Evolutionary conservation across 2,113 vertebrate species (phyloP).

Genomic region (Zosterops japonicus): DNA sequence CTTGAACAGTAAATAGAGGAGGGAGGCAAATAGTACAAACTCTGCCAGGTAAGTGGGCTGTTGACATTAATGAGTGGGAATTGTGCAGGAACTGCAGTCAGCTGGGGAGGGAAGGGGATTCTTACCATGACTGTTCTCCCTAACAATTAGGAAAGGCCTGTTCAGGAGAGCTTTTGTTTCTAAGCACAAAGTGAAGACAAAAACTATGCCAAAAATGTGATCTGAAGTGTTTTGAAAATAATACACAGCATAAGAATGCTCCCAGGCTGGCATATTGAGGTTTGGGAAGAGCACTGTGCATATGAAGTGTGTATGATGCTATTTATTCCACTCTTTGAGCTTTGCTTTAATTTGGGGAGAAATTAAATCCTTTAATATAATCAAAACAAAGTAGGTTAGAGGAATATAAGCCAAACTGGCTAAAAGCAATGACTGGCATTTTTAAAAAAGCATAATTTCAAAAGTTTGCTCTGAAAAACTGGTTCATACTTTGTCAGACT

Average conservation of each 20-base stretch:
- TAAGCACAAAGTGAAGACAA: neutral
- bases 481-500: neutral
- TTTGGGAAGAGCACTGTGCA: too few species aligned
- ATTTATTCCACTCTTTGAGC: neutral
- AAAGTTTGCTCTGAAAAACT: neutral
- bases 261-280: too few species aligned
- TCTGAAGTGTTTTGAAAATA: neutral
- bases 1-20: neutral
- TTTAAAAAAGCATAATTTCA: neutral
- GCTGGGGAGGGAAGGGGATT: neutral
- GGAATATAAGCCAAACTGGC: neutral
- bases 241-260: neutral
- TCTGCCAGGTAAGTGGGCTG: neutral
- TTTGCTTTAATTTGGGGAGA: neutral
- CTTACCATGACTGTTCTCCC: neutral
- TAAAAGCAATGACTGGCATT: neutral
- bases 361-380: neutral
- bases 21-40: neutral
- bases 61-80: rapidly evolving
- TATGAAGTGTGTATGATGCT: rapidly evolving
- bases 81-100: neutral
- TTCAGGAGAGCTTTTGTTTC: neutral
- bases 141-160: rapidly evolving
- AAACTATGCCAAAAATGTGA: neutral
- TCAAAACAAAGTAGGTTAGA: neutral